A percentile compares a stretch with the other conserved stretches of the same genome.
Evolutionary conservation across 1,140 invertebrate species (phyloP).

Genomic region (Agraylea sexmaculata): DNA sequence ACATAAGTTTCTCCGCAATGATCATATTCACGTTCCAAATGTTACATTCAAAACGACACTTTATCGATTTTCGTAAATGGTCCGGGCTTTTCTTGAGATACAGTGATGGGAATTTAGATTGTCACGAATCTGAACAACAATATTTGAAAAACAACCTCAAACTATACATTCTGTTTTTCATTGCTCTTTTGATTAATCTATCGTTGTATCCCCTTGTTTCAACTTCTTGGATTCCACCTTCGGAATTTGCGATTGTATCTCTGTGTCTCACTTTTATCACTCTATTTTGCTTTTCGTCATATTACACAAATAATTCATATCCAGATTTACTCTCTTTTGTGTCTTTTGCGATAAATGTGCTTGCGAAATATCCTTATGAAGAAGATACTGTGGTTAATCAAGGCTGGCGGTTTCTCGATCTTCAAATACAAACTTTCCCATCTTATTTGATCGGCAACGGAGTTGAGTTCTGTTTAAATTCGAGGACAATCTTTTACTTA

Average conservation of each 20-base stretch:
- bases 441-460: conserved; percentile 69
- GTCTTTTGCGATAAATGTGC: conserved; percentile 66
- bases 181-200: conserved; percentile 59
- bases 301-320: conserved; percentile 40
- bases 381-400: conserved; percentile 66
- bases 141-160: conserved; percentile 72
- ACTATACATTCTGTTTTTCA: conserved; percentile 68
- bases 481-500: conserved; percentile 63
- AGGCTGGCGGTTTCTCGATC: conserved; percentile 65
- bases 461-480: conserved; percentile 74
- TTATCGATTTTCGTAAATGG: conserved; percentile 65
- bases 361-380: conserved; percentile 76
- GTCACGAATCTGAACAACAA: conserved; percentile 65
- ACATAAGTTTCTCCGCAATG: conserved; percentile 59
- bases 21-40: conserved; percentile 68
- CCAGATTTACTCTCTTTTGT: conserved; percentile 61
- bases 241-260: conserved; percentile 66
- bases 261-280: conserved; percentile 61
- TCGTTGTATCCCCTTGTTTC: conserved; percentile 65
- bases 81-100: conserved; percentile 66
- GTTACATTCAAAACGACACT: conserved; percentile 59
- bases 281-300: conserved; percentile 57
- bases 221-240: conserved; percentile 66
- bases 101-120: conserved; percentile 51
- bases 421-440: conserved; percentile 67